A percentile compares a stretch with the other conserved stretches of the same genome.
phyloP scores from a whole-genome alignment of 1,140 invertebrate species.

The Zaprionus vittiger region DNA sequence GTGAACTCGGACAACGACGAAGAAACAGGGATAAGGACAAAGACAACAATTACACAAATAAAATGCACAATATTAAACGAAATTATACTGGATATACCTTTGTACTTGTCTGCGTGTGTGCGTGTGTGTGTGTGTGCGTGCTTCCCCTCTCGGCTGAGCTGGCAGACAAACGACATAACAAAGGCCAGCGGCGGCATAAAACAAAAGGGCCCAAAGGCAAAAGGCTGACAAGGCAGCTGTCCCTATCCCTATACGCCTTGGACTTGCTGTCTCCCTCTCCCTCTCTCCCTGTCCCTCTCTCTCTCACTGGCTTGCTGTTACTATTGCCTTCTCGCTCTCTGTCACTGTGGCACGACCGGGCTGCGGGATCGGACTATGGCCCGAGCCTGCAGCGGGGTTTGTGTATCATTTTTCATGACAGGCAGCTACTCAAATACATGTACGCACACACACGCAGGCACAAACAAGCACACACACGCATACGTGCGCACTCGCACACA shows the following conservation, averaged over 20 bases:
- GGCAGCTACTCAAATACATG: slow-evolving; percentile 47
- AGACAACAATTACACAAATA: slow-evolving; percentile 78
- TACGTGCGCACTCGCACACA: slow-evolving; percentile 3
- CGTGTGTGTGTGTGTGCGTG: not conserved
- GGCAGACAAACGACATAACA: slow-evolving; percentile 64
- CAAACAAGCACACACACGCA: not conserved
- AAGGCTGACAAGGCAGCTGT: slow-evolving; percentile 74
- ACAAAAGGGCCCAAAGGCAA: slow-evolving; percentile 74
- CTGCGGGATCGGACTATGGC: not conserved
- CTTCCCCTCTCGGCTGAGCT: slow-evolving; percentile 43
- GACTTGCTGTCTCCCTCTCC: not conserved
- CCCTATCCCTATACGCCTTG: slow-evolving; percentile 27
- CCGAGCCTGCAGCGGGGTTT: slow-evolving; percentile 56
- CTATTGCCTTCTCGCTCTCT: slow-evolving; percentile 4
- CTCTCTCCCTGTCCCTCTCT: not conserved
- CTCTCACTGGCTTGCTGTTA: not conserved
- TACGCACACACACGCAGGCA: slow-evolving; percentile 10
- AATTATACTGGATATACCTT: slow-evolving; percentile 64
- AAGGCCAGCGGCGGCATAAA: slow-evolving; percentile 78
- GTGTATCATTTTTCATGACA: slow-evolving; percentile 79
- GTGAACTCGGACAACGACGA: slow-evolving; percentile 43
- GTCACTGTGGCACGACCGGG: slow-evolving; percentile 7
- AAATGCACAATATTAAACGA: slow-evolving; percentile 82
- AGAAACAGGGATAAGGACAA: slow-evolving; percentile 44
- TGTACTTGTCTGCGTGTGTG: not conserved